phyloP scores from a whole-genome alignment of 2,113 vertebrate genomes.

The Lutjanus erythropterus region DNA sequence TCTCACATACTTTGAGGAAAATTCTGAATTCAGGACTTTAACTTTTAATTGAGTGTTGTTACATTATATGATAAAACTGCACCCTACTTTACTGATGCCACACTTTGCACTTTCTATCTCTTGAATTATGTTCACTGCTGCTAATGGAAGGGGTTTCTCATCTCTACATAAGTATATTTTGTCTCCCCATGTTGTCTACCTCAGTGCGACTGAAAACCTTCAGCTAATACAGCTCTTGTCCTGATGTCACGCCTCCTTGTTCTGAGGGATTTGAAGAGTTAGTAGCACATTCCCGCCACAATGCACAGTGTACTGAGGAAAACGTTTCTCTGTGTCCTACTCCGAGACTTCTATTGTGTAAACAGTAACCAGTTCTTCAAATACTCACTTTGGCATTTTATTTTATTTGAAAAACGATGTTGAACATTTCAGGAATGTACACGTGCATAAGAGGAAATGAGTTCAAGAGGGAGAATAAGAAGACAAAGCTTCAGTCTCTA shows the following conservation, averaged over 20 bases:
- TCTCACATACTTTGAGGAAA: too few relatives aligned
- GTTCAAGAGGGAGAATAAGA: neutral
- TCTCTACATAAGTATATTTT: too few relatives aligned
- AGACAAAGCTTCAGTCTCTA: neutral
- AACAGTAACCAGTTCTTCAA: neutral
- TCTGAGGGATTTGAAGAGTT: neutral
- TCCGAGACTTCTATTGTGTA: neutral
- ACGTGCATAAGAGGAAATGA: neutral
- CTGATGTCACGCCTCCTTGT: neutral
- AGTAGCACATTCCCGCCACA: neutral
- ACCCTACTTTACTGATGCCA: too few relatives aligned
- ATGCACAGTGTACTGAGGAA: conserved; percentile 8
- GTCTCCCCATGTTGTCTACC: neutral
- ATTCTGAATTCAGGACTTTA: too few relatives aligned
- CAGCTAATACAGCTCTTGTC: too few relatives aligned
- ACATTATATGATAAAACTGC: too few relatives aligned
- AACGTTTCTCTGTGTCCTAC: neutral
- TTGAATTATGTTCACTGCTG: too few relatives aligned
- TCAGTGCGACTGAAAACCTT: too few relatives aligned
- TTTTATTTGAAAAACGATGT: neutral
- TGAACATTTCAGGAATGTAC: neutral
- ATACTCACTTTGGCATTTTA: neutral
- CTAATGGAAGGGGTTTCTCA: too few relatives aligned
- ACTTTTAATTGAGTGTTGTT: too few relatives aligned
- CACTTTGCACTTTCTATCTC: too few relatives aligned